phyloP scores from a whole-genome alignment of 2,888 invertebrate genomes.

The Hemithea aestivaria region DNA sequence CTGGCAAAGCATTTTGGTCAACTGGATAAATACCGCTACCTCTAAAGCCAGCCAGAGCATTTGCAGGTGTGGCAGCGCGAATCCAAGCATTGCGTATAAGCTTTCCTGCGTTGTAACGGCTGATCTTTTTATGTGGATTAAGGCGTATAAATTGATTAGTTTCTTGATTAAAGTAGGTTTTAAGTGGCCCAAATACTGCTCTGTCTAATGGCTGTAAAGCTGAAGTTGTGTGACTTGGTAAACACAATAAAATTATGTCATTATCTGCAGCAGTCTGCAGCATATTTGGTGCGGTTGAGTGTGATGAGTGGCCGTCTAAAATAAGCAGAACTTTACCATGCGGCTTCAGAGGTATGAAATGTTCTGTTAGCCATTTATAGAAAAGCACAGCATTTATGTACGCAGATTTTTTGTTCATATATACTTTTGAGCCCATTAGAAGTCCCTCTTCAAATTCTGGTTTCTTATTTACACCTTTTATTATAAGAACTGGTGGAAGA shows the following conservation, averaged over 20 bases:
- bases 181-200: constrained; percentile 27
- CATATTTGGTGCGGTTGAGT: constrained; percentile 22
- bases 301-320: constrained; percentile 24
- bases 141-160: constrained; percentile 23
- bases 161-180: constrained; percentile 24
- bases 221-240: constrained; percentile 28
- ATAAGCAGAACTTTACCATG: constrained; percentile 22
- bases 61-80: constrained; percentile 25
- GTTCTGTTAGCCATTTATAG: constrained; percentile 18
- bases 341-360: constrained; percentile 20
- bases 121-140: constrained; percentile 24
- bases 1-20: constrained; percentile 23
- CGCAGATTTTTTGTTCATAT: constrained; percentile 20
- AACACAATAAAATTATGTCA: constrained; percentile 19
- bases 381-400: constrained; percentile 21
- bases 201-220: constrained; percentile 24
- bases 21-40: constrained; percentile 26
- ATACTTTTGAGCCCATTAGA: constrained; percentile 19
- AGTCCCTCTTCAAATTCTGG: constrained; percentile 22
- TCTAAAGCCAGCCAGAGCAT: constrained; percentile 26
- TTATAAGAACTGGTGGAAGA: constrained; percentile 20
- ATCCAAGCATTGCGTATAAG: constrained; percentile 25
- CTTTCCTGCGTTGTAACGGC: constrained; percentile 22
- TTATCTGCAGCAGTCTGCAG: constrained; percentile 19
- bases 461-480: constrained; percentile 16